Evolutionary conservation across 1,140 invertebrate genomes (phyloP).

Genomic region (Diploscapter pachys): DNA sequence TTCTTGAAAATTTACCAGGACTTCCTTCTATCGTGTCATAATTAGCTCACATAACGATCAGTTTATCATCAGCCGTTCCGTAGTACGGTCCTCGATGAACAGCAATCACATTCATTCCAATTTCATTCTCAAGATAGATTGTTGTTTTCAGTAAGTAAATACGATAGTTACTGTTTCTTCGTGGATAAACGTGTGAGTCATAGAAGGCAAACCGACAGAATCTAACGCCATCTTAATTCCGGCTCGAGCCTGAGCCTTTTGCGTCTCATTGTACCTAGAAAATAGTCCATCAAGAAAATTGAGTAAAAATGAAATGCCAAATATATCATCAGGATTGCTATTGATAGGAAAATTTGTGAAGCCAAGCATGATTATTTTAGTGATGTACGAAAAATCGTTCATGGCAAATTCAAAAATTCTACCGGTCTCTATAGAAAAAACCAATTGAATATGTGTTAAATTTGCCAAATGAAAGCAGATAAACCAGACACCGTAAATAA

Average conservation of each 20-base stretch:
- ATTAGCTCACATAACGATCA: constrained; percentile 27
- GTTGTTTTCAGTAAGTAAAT: background rate
- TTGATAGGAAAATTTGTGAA: no score
- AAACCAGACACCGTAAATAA: no score
- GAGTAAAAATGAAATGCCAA: no score
- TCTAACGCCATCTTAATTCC: constrained; percentile 21
- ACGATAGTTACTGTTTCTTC: constrained; percentile 17
- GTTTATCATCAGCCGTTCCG: constrained; percentile 19
- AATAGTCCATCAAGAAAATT: background rate
- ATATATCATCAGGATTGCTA: no score
- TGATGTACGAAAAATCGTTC: no score
- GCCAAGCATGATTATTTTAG: no score
- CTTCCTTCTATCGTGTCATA: constrained; percentile 21
- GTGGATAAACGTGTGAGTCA: constrained; percentile 25
- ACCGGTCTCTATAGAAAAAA: no score
- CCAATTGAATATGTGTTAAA: no score
- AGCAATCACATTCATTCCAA: constrained; percentile 28
- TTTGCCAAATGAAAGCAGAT: no score
- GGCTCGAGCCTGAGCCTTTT: constrained; percentile 20
- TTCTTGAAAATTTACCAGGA: constrained; percentile 4
- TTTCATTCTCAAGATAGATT: constrained; percentile 17
- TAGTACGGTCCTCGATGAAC: constrained; percentile 23
- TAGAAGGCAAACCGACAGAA: constrained; percentile 9
- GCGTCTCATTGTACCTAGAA: constrained; percentile 25
- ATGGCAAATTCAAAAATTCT: no score